These are phyloP conservation scores for Sminthurinus aureus DNA, from an alignment of 2,888 invertebrate genomes.

Conservation along the genomic window DNA sequence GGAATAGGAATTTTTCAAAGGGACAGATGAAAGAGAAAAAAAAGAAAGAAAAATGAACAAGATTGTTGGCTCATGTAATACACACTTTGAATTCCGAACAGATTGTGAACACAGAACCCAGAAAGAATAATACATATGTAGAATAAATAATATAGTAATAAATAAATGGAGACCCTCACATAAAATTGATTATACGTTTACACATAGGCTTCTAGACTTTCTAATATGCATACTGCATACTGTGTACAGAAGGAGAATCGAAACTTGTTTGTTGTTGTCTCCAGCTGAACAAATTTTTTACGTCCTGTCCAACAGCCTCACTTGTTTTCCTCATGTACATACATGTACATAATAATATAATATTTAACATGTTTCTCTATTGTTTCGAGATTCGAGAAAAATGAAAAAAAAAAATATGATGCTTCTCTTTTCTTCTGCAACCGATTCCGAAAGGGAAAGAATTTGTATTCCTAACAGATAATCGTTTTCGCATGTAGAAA, in stretches of 20 bases:
- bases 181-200: conserved; percentile 22
- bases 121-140: neutral
- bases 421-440: neutral
- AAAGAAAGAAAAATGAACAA: neutral
- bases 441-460: no score
- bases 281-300: neutral
- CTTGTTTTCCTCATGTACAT: no score
- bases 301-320: no score
- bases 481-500: neutral
- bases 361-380: neutral
- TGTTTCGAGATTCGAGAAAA: neutral
- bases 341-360: no score
- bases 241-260: conserved; percentile 13
- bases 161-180: conserved; percentile 21
- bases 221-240: neutral
- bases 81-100: neutral
- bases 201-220: neutral
- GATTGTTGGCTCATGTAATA: neutral
- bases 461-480: neutral
- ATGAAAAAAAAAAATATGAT: neutral
- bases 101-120: neutral
- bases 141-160: conserved; percentile 2
- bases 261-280: conserved; percentile 38
- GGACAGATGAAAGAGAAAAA: neutral
- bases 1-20: no score